Percentiles rank a stretch among this genome's conserved stretches.
These are phyloP conservation scores for Myotis daubentonii DNA, from an alignment of 2,797 vertebrate species.

Conservation along the genomic window DNA sequence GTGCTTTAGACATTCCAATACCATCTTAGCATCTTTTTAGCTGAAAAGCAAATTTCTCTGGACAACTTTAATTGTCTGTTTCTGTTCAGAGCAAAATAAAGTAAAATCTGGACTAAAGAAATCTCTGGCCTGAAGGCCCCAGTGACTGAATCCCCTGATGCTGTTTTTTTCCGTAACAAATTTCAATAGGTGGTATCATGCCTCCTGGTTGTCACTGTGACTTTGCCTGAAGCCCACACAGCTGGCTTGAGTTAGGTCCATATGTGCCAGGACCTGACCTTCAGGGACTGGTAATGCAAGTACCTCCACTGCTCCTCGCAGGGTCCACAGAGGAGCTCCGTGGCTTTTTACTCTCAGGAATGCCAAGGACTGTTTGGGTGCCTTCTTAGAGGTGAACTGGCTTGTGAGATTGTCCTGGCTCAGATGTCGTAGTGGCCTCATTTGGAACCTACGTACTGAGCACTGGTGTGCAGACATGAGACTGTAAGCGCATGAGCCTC, in stretches of 20 bases:
- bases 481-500: too few relatives aligned
- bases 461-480: not conserved
- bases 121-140: not conserved
- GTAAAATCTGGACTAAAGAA: constrained; percentile 33
- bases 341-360: not conserved
- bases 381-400: not conserved
- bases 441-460: not conserved
- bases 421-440: not conserved
- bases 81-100: constrained; percentile 60
- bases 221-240: not conserved
- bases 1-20: constrained; percentile 10
- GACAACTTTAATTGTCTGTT: constrained; percentile 62
- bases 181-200: not conserved
- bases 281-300: rapidly evolving
- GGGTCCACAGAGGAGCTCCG: not conserved
- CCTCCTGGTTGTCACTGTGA: not conserved
- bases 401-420: not conserved
- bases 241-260: not conserved
- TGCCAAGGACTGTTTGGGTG: not conserved
- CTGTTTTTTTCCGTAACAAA: not conserved
- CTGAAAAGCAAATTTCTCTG: constrained; percentile 60
- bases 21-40: constrained; percentile 48
- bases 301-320: not conserved
- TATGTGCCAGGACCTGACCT: not conserved
- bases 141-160: not conserved